A percentile compares a stretch with the other conserved stretches of the same genome.
Conservation (phyloP, 1,140 invertebrate genomes). For the Plectrocnemia conspersa region DNA sequence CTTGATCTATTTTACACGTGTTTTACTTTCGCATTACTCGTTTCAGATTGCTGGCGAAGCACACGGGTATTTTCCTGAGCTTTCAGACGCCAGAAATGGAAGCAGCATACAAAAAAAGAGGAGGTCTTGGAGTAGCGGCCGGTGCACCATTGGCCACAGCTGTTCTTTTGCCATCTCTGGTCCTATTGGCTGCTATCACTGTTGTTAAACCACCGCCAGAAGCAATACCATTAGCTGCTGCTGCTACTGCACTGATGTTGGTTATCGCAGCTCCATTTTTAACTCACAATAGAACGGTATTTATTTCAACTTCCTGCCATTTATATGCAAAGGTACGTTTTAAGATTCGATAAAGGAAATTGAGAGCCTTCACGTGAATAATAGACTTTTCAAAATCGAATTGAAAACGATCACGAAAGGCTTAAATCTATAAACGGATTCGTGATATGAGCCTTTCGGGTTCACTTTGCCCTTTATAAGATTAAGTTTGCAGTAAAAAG, state of each 20-base stretch:
- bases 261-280: slow-evolving; percentile 15
- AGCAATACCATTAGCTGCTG: slow-evolving; percentile 35
- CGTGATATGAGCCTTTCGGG: too few species aligned
- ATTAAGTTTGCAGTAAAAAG: too few species aligned
- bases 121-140: slow-evolving; percentile 43
- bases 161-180: slow-evolving; percentile 48
- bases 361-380: too few species aligned
- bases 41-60: slow-evolving; percentile 61
- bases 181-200: slow-evolving; percentile 21
- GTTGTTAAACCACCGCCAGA: slow-evolving; percentile 1
- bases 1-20: too few species aligned
- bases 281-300: slow-evolving; percentile 4
- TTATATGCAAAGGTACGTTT: neutral
- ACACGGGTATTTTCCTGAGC: slow-evolving; percentile 60
- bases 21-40: too few species aligned
- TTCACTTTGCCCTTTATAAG: too few species aligned
- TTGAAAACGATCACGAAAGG: too few species aligned
- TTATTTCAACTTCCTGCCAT: neutral
- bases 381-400: too few species aligned
- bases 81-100: slow-evolving; percentile 65
- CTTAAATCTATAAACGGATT: too few species aligned
- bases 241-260: slow-evolving; percentile 38
- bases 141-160: slow-evolving; percentile 59
- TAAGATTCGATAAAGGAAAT: too few species aligned
- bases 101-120: slow-evolving; percentile 57